Base-by-base conservation (phyloP, 2,888 invertebrate genomes). In the Lasius fuliginosus region DNA sequence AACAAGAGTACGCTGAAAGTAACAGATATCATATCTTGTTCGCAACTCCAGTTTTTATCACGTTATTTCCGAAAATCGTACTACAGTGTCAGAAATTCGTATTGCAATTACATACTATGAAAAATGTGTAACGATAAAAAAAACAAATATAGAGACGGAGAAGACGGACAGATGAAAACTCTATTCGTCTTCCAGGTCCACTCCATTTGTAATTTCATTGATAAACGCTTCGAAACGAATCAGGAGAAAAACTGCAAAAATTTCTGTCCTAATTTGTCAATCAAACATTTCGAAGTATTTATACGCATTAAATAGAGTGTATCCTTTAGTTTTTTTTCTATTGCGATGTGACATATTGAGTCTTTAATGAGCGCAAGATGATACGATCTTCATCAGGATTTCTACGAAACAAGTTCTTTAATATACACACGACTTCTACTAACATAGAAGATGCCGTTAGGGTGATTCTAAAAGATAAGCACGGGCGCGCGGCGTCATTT, bases 401-500 rank as follows among this genome's bases (percentile, higher is more conserved):
- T 58, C 62, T 30, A 84, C n/a, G 8, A 77, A 76, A 53, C n/a
- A 53, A n/a, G 30, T 77, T 75, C 27, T 76, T 85, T 49, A 73
- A 88, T 82, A 58, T 73, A 87, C 75, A 87, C 12, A 60, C 85
- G 79, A 86, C 74, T 64, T 77, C 83, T 88, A 90, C 82, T 89
- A 89, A 73, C 79, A 87, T 74, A 82, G 83, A 85, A 90, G 90
- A 91, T 90, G 89, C 87, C 90, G 91, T 92, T 93, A 93, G 88
- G 93, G 93, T 90, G 92, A 96, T 87, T 96, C 96, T 49, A 95
- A 93, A 86, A 96, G 94, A 90, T 97, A 96, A 73, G 97, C 97
- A 75, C 97, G 96, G 85, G 97, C 98, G 93, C 97, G 97, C 82
- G 97, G 97, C 40, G 98, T 98, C 91, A 98, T 96, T 95, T 97